These are phyloP conservation scores for Sitobion miscanthi DNA, from an alignment of 1,140 invertebrate genomes.

Conservation along the genomic window DNA sequence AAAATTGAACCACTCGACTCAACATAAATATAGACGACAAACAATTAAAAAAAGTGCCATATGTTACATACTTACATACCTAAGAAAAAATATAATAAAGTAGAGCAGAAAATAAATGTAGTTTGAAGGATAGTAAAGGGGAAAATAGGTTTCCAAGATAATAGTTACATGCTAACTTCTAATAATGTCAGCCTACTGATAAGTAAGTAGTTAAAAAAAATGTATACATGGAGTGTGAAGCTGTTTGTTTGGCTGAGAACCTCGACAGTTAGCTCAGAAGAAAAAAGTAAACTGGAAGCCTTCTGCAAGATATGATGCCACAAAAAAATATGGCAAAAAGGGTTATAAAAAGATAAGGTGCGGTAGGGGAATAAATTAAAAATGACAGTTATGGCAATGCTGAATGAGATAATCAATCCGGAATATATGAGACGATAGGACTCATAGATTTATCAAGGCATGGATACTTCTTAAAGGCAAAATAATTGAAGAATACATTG, in stretches of 20 bases:
- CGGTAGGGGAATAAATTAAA: background rate
- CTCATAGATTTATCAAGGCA: background rate
- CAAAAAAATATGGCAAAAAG: background rate
- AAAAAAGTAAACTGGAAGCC: background rate
- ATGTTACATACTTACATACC: background rate
- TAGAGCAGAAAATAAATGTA: too few relatives aligned
- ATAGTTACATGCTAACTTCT: background rate
- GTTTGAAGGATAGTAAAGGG: too few relatives aligned
- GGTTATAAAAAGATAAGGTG: too few relatives aligned
- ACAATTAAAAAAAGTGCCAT: background rate
- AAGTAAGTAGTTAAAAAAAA: background rate
- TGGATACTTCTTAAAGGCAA: background rate
- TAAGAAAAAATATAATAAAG: background rate
- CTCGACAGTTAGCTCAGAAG: background rate
- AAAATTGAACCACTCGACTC: background rate
- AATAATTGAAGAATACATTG: background rate
- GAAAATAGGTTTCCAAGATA: background rate
- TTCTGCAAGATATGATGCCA: background rate
- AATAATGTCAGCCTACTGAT: background rate
- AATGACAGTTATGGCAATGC: background rate
- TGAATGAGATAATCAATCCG: background rate
- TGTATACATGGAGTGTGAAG: background rate
- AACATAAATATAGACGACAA: background rate
- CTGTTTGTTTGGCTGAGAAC: background rate
- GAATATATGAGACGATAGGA: background rate